phyloP scores from a whole-genome alignment of 1,140 invertebrate genomes.

The Himalopsyche phryganea region DNA sequence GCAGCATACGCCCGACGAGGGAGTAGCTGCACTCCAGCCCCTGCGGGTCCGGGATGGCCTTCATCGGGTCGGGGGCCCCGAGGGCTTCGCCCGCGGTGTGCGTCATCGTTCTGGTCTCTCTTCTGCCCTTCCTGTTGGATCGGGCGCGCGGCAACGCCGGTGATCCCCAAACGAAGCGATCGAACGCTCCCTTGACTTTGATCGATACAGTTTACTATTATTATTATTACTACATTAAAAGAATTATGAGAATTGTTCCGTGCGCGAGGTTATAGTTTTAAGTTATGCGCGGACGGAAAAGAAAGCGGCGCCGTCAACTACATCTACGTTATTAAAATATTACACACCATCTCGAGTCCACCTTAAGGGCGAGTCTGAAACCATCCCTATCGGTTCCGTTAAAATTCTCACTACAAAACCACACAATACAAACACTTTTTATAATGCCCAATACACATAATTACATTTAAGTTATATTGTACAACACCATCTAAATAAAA shows the following conservation, averaged over 20 bases:
- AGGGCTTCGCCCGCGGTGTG: background rate
- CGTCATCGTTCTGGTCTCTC: constrained; percentile 8
- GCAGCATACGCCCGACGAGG: constrained; percentile 6
- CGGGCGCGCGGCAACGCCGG: background rate
- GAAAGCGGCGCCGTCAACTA: too few relatives aligned
- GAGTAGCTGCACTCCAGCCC: constrained; percentile 20
- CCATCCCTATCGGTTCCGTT: too few relatives aligned
- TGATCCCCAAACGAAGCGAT: background rate
- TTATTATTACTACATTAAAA: constrained; percentile 15
- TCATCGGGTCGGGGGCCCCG: constrained; percentile 2
- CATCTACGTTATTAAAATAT: too few relatives aligned
- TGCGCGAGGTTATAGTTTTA: constrained; percentile 34
- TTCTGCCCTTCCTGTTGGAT: constrained; percentile 6
- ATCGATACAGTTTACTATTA: constrained; percentile 25
- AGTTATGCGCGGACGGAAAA: constrained; percentile 13
- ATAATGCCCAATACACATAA: too few relatives aligned
- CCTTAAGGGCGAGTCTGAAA: too few relatives aligned
- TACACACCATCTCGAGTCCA: too few relatives aligned
- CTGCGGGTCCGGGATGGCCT: constrained; percentile 3
- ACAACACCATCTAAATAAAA: too few relatives aligned
- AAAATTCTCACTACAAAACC: too few relatives aligned
- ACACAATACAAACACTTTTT: too few relatives aligned
- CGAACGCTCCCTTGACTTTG: constrained; percentile 14
- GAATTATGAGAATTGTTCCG: constrained; percentile 30
- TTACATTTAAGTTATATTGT: too few relatives aligned